A percentile compares a stretch with the other conserved stretches of the same genome.
Conservation (phyloP, 1,140 invertebrate species). For the Achatina immaculata region DNA sequence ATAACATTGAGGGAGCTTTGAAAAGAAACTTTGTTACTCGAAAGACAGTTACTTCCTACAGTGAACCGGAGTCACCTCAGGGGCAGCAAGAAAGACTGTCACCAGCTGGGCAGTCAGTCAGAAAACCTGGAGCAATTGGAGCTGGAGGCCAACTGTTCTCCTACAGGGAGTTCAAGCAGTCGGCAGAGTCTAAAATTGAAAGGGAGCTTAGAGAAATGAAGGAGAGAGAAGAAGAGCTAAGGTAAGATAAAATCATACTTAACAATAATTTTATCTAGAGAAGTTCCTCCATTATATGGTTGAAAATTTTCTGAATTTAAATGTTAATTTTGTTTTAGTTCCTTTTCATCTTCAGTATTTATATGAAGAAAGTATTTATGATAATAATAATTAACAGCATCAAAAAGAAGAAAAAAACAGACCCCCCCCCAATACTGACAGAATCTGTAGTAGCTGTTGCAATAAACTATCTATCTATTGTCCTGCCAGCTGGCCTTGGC, state of each 20-base stretch:
- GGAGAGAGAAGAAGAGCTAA: constrained; percentile 65
- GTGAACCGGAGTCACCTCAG: neutral
- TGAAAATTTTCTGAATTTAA: too few species aligned
- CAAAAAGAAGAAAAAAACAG: too few species aligned
- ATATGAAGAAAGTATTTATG: too few species aligned
- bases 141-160: constrained; percentile 57
- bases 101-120: constrained; percentile 4
- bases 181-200: constrained; percentile 67
- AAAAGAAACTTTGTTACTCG: constrained; percentile 63
- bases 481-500: too few species aligned
- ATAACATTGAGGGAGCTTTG: constrained; percentile 43
- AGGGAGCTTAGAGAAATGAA: constrained; percentile 66
- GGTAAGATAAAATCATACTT: constrained; percentile 45
- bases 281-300: neutral
- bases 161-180: constrained; percentile 61
- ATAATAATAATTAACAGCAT: too few species aligned
- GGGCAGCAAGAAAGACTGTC: constrained; percentile 5
- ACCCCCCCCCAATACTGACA: too few species aligned
- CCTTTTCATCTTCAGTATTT: neutral
- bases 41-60: constrained; percentile 26
- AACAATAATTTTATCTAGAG: neutral
- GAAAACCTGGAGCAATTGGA: constrained; percentile 37
- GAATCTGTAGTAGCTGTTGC: too few species aligned
- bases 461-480: too few species aligned
- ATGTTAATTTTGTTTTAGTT: too few species aligned